phyloP scores from a whole-genome alignment of 1,140 invertebrate species.

The Lerema accius region DNA sequence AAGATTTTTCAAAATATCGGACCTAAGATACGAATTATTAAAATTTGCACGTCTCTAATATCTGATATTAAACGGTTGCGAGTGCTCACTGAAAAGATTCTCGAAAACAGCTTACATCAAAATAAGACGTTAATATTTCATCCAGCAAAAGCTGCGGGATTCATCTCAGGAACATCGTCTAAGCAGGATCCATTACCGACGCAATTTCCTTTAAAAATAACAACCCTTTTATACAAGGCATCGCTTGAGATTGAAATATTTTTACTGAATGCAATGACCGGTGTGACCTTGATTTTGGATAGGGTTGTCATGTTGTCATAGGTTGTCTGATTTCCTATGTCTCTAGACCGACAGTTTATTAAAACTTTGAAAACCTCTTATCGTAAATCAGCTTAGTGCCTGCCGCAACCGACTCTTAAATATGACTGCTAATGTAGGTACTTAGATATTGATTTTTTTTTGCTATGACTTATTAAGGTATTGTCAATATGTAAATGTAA shows the following conservation, averaged over 20 bases:
- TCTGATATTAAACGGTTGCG: background rate
- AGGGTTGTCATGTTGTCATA: too few relatives aligned
- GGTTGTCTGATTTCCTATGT: too few relatives aligned
- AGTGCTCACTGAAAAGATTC: background rate
- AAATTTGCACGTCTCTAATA: background rate
- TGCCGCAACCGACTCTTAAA: constrained; percentile 12
- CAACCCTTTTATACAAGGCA: constrained; percentile 17
- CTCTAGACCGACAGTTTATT: constrained; percentile 13
- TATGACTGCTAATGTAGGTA: too few relatives aligned
- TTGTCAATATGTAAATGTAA: too few relatives aligned
- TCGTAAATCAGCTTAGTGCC: constrained; percentile 16
- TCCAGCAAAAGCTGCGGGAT: background rate
- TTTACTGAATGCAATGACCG: constrained; percentile 20
- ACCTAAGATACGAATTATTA: too few relatives aligned
- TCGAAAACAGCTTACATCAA: background rate
- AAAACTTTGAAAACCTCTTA: constrained; percentile 23
- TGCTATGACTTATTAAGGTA: too few relatives aligned
- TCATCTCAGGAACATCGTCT: constrained; percentile 10
- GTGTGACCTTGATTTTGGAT: constrained; percentile 17
- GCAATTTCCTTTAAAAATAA: constrained; percentile 29
- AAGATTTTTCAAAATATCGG: too few relatives aligned
- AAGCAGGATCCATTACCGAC: constrained; percentile 25
- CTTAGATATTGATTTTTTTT: too few relatives aligned
- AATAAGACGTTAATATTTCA: constrained; percentile 13
- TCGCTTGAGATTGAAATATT: constrained; percentile 20